phyloP scores from a whole-genome alignment of 2,888 invertebrate species.

The Cephus sareptanus region DNA sequence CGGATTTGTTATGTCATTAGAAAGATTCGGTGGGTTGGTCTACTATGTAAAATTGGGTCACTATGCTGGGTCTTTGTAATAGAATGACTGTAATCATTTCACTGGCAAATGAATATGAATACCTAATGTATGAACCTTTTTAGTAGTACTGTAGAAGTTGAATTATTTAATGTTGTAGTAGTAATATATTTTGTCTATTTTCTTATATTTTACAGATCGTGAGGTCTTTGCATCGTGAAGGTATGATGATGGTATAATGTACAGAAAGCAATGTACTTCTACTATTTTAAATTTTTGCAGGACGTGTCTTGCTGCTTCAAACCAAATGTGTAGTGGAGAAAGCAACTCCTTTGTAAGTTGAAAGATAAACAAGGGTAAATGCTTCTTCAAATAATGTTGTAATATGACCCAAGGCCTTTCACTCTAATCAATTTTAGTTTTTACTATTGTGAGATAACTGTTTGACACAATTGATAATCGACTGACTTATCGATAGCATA shows the following conservation, averaged over 20 bases:
- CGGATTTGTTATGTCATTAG: neutral
- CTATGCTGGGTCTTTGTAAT: neutral
- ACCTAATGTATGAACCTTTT: neutral
- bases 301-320: conserved; percentile 48
- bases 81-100: neutral
- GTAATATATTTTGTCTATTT: conserved; percentile 26
- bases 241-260: conserved; percentile 36
- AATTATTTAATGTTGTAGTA: neutral
- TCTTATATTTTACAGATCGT: conserved; percentile 44
- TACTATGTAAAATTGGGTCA: neutral
- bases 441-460: neutral
- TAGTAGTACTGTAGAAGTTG: neutral
- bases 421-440: neutral
- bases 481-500: neutral
- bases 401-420: neutral
- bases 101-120: neutral
- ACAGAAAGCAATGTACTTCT: conserved; percentile 24
- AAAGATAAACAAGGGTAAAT: conserved; percentile 1
- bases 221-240: conserved; percentile 47
- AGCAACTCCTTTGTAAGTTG: conserved; percentile 48
- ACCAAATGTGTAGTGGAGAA: conserved; percentile 43
- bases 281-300: conserved; percentile 41
- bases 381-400: neutral
- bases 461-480: neutral
- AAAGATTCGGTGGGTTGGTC: neutral